phyloP scores from a whole-genome alignment of 2,797 vertebrate species.

The Brachymystax lenok region DNA sequence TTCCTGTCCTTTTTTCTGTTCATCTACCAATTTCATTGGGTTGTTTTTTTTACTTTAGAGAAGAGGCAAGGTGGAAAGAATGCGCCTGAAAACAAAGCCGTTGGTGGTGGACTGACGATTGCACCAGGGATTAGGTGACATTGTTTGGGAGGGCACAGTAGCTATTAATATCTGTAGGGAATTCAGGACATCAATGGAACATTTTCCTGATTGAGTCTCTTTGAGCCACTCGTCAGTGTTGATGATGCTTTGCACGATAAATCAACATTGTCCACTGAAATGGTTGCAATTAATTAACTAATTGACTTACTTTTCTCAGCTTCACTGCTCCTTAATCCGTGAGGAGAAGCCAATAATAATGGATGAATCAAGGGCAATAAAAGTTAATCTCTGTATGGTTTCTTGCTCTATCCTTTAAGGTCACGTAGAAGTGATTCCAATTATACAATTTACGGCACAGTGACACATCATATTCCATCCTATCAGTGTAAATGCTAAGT shows the following conservation, averaged over 20 bases:
- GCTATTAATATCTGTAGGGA: slow-evolving; percentile 68
- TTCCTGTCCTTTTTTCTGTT: background rate
- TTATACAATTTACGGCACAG: slow-evolving; percentile 28
- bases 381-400: background rate
- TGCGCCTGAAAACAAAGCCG: slow-evolving; percentile 66
- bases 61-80: slow-evolving; percentile 74
- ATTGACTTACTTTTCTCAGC: background rate
- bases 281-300: background rate
- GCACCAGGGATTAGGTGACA: slow-evolving; percentile 60
- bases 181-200: slow-evolving; percentile 26
- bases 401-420: slow-evolving; percentile 19
- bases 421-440: slow-evolving; percentile 36
- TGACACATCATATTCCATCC: slow-evolving; percentile 34
- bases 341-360: background rate
- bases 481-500: slow-evolving; percentile 58
- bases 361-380: background rate
- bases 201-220: slow-evolving; percentile 8
- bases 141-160: slow-evolving; percentile 54
- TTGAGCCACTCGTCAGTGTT: slow-evolving; percentile 17
- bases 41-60: slow-evolving; percentile 2
- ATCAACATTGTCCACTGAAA: background rate
- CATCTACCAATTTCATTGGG: background rate
- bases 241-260: slow-evolving; percentile 26
- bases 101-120: slow-evolving; percentile 41
- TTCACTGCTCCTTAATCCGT: background rate